phyloP scores from a whole-genome alignment of 2,888 invertebrate species.

The Nephrocerus scutellatus region DNA sequence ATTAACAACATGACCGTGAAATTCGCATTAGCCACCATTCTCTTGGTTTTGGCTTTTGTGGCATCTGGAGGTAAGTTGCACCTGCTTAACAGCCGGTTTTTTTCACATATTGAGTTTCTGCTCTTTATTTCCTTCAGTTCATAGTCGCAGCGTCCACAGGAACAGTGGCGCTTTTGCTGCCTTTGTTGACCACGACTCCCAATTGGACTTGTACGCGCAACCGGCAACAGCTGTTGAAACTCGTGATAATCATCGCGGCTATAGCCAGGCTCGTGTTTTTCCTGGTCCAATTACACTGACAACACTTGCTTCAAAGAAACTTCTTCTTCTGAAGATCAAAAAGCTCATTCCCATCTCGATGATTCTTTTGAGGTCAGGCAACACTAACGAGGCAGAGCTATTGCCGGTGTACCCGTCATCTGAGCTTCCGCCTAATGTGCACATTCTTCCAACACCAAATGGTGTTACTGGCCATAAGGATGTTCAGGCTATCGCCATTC shows the following conservation, averaged over 20 bases:
- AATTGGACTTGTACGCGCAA: slow-evolving; percentile 9
- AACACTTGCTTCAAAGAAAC: slow-evolving; percentile 40
- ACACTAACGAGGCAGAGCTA: slow-evolving; percentile 38
- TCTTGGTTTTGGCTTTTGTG: too few relatives aligned
- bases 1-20: too few relatives aligned
- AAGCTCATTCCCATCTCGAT: slow-evolving; percentile 39
- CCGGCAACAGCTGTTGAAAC: slow-evolving; percentile 8
- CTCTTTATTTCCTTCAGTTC: slow-evolving; percentile 2
- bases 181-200: slow-evolving; percentile 11
- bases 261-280: slow-evolving; percentile 30
- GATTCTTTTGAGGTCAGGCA: slow-evolving; percentile 35
- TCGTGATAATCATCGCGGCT: slow-evolving; percentile 1
- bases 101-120: too few relatives aligned
- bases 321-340: slow-evolving; percentile 40
- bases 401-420: slow-evolving; percentile 41
- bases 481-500: slow-evolving; percentile 40
- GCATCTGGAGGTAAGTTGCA: too few relatives aligned
- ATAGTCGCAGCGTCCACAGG: slow-evolving; percentile 10
- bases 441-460: slow-evolving; percentile 39
- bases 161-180: too few relatives aligned
- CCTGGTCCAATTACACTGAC: slow-evolving; percentile 37
- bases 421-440: slow-evolving; percentile 36
- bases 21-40: too few relatives aligned
- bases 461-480: slow-evolving; percentile 39
- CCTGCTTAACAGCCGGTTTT: too few relatives aligned